Evolutionary conservation across 2,888 invertebrate genomes (phyloP).

Genomic region (Scrobipalpa atriplicella): DNA sequence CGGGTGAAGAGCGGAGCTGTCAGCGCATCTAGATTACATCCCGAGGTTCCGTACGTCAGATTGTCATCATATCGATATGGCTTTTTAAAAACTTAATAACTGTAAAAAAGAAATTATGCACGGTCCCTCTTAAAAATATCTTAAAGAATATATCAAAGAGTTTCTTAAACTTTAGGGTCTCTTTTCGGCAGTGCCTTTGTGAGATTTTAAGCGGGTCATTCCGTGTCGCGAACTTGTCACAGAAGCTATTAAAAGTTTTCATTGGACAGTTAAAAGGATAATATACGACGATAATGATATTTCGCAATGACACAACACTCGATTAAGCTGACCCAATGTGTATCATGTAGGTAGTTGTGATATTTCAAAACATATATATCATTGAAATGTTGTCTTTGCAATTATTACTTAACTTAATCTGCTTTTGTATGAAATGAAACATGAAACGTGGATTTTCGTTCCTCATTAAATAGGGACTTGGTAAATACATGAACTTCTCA

Average conservation of each 20-base stretch:
- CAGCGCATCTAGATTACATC: constrained; percentile 50
- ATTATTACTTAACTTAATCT: no score
- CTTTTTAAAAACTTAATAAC: constrained; percentile 30
- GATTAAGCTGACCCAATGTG: background rate
- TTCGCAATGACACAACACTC: constrained; percentile 3
- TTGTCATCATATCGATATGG: constrained; percentile 29
- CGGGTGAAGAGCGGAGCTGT: constrained; percentile 54
- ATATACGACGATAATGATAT: constrained; percentile 1
- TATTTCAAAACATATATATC: no score
- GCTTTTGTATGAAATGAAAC: no score
- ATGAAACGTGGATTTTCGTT: no score
- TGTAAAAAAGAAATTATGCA: constrained; percentile 25
- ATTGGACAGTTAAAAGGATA: constrained; percentile 2
- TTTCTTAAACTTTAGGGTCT: constrained; percentile 6
- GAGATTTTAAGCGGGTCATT: constrained; percentile 2
- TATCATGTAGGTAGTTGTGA: no score
- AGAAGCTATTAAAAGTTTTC: constrained; percentile 5
- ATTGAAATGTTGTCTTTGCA: no score
- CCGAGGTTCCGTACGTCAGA: constrained; percentile 44
- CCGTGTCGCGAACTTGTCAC: constrained; percentile 9
- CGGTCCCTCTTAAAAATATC: constrained; percentile 17
- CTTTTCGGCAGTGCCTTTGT: constrained; percentile 13
- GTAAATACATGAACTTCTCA: no score
- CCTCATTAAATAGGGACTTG: no score
- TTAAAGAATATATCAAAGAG: background rate